Conservation (phyloP, 2,113 vertebrate species). For the Platichthys stellatus region DNA sequence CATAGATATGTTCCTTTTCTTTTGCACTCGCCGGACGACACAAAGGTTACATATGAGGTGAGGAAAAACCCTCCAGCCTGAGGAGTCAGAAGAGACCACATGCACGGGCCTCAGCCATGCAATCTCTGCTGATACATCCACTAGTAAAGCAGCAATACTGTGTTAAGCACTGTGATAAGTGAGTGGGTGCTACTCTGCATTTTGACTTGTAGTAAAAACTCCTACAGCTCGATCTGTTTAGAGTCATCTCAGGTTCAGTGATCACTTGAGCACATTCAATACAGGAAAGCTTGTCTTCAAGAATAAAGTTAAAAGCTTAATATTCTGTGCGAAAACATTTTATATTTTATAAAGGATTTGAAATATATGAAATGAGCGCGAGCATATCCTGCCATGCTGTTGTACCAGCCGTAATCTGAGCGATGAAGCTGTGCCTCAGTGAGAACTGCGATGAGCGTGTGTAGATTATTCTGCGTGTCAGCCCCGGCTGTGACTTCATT, state of each 20-base stretch:
- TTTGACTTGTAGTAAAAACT: background rate
- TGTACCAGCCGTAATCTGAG: background rate
- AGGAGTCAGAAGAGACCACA: constrained; percentile 35
- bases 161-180: background rate
- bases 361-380: background rate
- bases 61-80: constrained; percentile 48
- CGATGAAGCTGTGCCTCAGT: background rate
- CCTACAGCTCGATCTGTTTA: background rate
- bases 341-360: no score
- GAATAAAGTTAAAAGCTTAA: background rate
- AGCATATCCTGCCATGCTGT: background rate
- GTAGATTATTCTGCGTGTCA: constrained; percentile 22
- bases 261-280: background rate
- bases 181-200: constrained; percentile 1
- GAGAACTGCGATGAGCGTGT: constrained; percentile 13
- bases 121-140: constrained; percentile 1
- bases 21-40: background rate
- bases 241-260: background rate
- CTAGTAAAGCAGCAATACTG: constrained; percentile 5
- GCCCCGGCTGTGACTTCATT: constrained; percentile 21
- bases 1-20: background rate
- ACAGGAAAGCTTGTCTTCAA: background rate
- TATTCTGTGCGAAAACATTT: background rate
- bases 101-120: constrained; percentile 9
- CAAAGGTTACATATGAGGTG: constrained; percentile 29